Conservation (phyloP, 2,113 vertebrate genomes). For the Calypte anna region DNA sequence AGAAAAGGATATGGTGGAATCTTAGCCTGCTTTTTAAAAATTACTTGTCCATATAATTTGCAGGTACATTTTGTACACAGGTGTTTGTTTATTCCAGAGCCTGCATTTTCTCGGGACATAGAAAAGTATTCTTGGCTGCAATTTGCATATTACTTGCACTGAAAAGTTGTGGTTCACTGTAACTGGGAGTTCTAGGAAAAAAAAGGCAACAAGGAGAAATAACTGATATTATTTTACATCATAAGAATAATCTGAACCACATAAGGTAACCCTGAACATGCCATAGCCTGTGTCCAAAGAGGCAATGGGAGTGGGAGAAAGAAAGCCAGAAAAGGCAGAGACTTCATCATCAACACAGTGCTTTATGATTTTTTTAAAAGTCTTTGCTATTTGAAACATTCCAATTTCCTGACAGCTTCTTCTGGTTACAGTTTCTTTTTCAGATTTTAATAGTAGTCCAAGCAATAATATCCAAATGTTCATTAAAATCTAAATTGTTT, state of each 20-base stretch:
- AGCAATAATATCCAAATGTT: neutral
- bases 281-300: too few species aligned
- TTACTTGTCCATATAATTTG: neutral
- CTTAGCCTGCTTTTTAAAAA: constrained; percentile 1
- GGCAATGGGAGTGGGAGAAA: neutral
- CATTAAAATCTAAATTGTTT: neutral
- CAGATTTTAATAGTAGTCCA: neutral
- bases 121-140: neutral
- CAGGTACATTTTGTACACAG: neutral
- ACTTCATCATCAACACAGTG: neutral
- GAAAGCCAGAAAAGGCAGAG: neutral
- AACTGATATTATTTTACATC: neutral
- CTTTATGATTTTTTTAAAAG: fast-evolving
- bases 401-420: neutral
- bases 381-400: neutral
- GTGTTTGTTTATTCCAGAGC: neutral
- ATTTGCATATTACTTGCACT: neutral
- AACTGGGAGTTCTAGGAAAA: neutral
- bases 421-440: neutral
- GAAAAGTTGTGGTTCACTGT: neutral
- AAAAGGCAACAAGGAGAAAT: neutral
- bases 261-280: neutral
- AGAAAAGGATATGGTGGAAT: neutral
- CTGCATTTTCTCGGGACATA: neutral
- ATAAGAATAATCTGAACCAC: neutral